Percentiles rank a stretch among this genome's conserved stretches.
Conservation (phyloP, 2,797 vertebrate genomes). For the Gambelia wislizenii region DNA sequence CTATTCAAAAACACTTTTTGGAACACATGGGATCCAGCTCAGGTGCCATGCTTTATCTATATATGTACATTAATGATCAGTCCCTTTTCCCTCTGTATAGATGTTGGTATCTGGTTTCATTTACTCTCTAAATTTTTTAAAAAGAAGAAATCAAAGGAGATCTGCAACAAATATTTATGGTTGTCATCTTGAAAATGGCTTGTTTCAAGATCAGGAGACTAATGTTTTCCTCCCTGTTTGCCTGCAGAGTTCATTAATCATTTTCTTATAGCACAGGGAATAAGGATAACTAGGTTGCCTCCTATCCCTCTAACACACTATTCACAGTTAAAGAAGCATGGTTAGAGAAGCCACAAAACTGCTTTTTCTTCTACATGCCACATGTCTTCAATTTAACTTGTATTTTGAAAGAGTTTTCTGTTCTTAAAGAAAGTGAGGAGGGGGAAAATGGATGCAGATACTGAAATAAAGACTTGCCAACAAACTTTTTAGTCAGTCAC, state of each 20-base stretch:
- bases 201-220: constrained; percentile 13
- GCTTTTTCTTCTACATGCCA: neutral
- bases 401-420: constrained; percentile 10
- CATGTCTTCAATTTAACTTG: neutral
- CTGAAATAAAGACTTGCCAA: neutral
- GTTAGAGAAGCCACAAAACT: neutral
- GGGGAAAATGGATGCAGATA: neutral
- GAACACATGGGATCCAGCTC: constrained; percentile 46
- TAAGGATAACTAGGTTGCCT: neutral
- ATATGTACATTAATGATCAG: constrained; percentile 51
- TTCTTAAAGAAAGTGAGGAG: neutral
- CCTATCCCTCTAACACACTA: neutral
- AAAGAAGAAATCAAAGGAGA: constrained; percentile 12
- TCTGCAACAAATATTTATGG: constrained; percentile 32
- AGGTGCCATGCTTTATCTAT: constrained; percentile 45
- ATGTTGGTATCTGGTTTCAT: constrained; percentile 55
- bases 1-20: constrained; percentile 50
- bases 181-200: constrained; percentile 39
- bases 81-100: constrained; percentile 51
- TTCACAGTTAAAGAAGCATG: neutral
- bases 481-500: neutral
- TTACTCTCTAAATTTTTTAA: constrained; percentile 23
- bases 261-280: neutral
- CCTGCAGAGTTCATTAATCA: constrained; percentile 38
- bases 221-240: constrained; percentile 31